phyloP scores from a whole-genome alignment of 2,113 vertebrate genomes.

The Prietella phreatophila region DNA sequence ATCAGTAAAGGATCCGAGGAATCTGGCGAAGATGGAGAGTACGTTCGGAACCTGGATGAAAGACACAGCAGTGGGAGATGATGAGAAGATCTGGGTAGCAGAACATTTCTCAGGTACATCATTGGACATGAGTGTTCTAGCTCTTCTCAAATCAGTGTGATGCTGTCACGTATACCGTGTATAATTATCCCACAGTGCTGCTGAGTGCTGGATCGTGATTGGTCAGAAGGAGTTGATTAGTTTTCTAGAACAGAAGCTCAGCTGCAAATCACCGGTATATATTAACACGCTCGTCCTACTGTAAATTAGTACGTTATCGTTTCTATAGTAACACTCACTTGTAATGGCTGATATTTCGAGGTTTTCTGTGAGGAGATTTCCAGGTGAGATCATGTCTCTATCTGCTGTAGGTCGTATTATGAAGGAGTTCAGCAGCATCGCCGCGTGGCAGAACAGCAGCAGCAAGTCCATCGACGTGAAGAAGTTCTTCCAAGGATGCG shows the following conservation, averaged over 20 bases:
- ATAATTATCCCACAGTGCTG: neutral
- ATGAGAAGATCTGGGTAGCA: constrained; percentile 89
- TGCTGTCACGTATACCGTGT: neutral
- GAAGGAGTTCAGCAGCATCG: constrained; percentile 80
- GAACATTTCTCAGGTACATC: constrained; percentile 89
- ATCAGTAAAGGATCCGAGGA: constrained; percentile 80
- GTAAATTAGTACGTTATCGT: neutral
- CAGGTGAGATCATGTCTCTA: neutral
- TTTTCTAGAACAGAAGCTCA: neutral
- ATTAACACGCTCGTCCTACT: neutral
- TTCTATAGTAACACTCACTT: too few species aligned
- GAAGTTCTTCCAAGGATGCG: constrained; percentile 87
- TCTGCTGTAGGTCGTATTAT: constrained; percentile 76
- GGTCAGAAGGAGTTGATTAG: neutral
- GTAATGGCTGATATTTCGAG: too few species aligned
- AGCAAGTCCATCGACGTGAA: constrained; percentile 75
- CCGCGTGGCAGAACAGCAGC: constrained; percentile 77
- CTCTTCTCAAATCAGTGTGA: neutral
- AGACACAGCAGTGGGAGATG: constrained; percentile 76
- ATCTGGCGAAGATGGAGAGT: constrained; percentile 76
- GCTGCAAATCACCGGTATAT: neutral
- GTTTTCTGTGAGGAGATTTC: neutral
- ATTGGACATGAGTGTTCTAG: neutral
- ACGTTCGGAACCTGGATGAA: constrained; percentile 92
- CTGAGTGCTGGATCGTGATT: neutral